phyloP scores from a whole-genome alignment of 2,113 vertebrate species.

The Telmatochromis bifrenatus region DNA sequence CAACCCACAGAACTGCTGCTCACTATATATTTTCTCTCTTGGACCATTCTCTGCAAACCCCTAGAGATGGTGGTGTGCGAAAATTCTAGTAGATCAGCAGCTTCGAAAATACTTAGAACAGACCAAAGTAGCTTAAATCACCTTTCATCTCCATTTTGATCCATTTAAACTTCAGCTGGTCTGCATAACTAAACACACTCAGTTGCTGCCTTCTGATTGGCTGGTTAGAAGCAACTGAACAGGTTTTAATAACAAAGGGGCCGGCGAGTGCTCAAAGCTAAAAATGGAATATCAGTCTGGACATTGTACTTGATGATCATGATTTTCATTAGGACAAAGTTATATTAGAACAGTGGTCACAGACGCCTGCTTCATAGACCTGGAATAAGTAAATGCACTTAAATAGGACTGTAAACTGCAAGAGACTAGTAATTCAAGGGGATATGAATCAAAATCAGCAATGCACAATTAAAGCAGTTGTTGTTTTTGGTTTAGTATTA shows the following conservation, averaged over 20 bases:
- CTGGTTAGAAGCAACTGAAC: neutral
- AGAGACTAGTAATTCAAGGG: neutral
- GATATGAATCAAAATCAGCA: neutral
- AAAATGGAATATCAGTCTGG: neutral
- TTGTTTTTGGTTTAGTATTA: neutral
- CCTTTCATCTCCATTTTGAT: neutral
- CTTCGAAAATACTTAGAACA: neutral
- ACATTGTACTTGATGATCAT: neutral
- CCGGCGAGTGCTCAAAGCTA: neutral
- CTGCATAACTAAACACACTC: neutral
- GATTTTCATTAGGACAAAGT: neutral
- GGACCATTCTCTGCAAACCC: neutral
- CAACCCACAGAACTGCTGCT: neutral
- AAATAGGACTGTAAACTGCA: neutral
- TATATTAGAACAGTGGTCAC: neutral
- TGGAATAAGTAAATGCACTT: neutral
- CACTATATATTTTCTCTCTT: neutral
- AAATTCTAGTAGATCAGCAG: neutral
- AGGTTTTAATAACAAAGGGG: neutral
- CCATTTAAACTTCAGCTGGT: neutral
- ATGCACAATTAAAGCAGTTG: neutral
- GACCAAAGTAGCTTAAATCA: neutral
- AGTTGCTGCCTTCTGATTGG: neutral
- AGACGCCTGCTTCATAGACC: neutral
- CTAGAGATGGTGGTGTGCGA: neutral